These are phyloP conservation scores for Ammodytes marinus DNA, from an alignment of 2,113 vertebrate species.

Conservation along the genomic window DNA sequence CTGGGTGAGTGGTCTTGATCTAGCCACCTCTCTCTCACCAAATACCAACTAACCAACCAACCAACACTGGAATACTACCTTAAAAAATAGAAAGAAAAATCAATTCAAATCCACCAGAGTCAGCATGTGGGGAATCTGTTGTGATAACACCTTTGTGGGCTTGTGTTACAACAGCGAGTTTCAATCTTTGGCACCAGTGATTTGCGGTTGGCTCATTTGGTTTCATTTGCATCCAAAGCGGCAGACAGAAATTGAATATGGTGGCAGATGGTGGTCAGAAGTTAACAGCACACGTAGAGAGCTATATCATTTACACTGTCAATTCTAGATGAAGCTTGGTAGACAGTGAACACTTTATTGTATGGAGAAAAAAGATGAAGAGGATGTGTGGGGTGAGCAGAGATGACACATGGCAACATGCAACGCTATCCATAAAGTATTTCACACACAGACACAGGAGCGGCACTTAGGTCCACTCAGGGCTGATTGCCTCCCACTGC, in stretches of 20 bases:
- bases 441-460: neutral
- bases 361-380: neutral
- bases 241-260: neutral
- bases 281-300: neutral
- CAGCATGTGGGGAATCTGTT: slow-evolving; percentile 18
- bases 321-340: neutral
- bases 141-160: slow-evolving; percentile 11
- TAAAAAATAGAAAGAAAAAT: no score
- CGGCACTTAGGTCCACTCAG: slow-evolving; percentile 33
- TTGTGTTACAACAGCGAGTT: neutral
- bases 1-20: neutral
- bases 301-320: neutral
- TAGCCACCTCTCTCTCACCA: neutral
- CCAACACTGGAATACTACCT: neutral
- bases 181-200: neutral
- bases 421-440: neutral
- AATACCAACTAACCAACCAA: neutral
- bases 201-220: slow-evolving; percentile 25
- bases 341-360: neutral
- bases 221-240: slow-evolving; percentile 34
- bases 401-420: neutral
- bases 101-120: neutral
- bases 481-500: slow-evolving; percentile 20
- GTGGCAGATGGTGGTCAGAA: neutral
- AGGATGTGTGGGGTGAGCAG: neutral